phyloP scores from a whole-genome alignment of 2,888 invertebrate genomes.

The Pollenia amentaria region DNA sequence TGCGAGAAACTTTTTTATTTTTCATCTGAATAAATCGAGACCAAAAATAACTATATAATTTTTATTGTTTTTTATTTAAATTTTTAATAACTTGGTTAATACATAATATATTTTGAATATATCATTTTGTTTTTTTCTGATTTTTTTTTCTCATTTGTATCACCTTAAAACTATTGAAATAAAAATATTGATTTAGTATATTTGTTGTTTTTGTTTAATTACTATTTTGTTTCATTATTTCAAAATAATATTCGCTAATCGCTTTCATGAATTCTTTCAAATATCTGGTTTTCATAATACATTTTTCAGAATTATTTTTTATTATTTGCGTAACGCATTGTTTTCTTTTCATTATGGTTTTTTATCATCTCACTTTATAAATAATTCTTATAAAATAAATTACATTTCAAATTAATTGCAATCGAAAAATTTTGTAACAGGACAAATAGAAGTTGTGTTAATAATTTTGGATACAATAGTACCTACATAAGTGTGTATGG shows the following conservation, averaged over 20 bases:
- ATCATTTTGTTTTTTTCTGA: conserved; percentile 62
- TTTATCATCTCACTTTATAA: conserved; percentile 56
- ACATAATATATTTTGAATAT: conserved; percentile 72
- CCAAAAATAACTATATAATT: background rate
- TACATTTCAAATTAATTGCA: conserved; percentile 39
- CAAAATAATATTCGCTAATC: conserved; percentile 62
- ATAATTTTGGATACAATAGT: background rate
- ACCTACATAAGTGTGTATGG: conserved; percentile 2
- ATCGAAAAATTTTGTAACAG: conserved; percentile 17
- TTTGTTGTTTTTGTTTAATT: conserved; percentile 33
- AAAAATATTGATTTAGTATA: conserved; percentile 72
- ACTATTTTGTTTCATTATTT: conserved; percentile 53
- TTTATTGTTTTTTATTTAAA: conserved; percentile 69
- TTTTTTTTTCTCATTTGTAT: conserved; percentile 51
- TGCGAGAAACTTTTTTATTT: background rate
- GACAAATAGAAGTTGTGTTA: conserved; percentile 3
- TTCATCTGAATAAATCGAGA: background rate
- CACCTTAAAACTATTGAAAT: conserved; percentile 69
- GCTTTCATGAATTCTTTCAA: conserved; percentile 61
- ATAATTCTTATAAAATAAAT: conserved; percentile 60
- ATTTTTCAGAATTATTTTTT: conserved; percentile 37
- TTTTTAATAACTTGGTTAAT: conserved; percentile 72
- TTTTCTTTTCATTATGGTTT: no score
- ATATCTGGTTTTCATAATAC: conserved; percentile 45
- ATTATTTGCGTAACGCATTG: conserved; percentile 58